Evolutionary conservation across 2,888 invertebrate genomes (phyloP), one percentile per base, ranked within the genome.

Genomic region (Macrosiphum euphorbiae): DNA sequence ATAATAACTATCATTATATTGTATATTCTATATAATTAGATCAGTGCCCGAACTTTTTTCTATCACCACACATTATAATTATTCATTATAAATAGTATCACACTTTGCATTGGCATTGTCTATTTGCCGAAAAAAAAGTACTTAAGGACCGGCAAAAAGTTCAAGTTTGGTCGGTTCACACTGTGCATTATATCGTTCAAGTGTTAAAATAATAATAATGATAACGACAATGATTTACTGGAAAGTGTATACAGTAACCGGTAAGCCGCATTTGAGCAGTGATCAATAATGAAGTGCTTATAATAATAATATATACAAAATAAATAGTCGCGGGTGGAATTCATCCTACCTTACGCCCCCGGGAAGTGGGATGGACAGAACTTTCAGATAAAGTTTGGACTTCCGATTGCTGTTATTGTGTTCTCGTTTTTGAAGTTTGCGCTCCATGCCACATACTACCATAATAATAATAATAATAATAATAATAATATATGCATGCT

Each of bases 321-420:
- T 35, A 78, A 35, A 78, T 41, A 20, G 16, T 78, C 35, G 13
- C 2, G 78, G 8, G 20, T 78, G 35, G 35, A 20, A 78, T 3
- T 78, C 20, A 20, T 20, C 20, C 35, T 35, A 5, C 55, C 55
- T 44, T 3, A 55, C 1, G 5, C 3, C 7, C 7, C n/a, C 7
- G 16, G n/a, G 78, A 78, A 78, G 35, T 20, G 35, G 35, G 20
- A 78, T 24, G 78, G 35, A 41, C 20, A 1, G 35, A 78, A 78
- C 78, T 78, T 35, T 24, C 8, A 8, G 78, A 78, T 78, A 78
- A 35, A 78, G 78, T 78, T 78, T 78, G 35, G 20, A 35, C 20
- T 41, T 78, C 8, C 78, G 35, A 78, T 78, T 78, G 78, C 78
- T 78, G 35, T 78, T 78, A 94, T 95, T 95, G 94, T 95, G 95